Percentiles rank a stretch among this genome's conserved stretches.
Conservation (phyloP, 2,888 invertebrate genomes). For the Gastracanthus pulcherrimus region DNA sequence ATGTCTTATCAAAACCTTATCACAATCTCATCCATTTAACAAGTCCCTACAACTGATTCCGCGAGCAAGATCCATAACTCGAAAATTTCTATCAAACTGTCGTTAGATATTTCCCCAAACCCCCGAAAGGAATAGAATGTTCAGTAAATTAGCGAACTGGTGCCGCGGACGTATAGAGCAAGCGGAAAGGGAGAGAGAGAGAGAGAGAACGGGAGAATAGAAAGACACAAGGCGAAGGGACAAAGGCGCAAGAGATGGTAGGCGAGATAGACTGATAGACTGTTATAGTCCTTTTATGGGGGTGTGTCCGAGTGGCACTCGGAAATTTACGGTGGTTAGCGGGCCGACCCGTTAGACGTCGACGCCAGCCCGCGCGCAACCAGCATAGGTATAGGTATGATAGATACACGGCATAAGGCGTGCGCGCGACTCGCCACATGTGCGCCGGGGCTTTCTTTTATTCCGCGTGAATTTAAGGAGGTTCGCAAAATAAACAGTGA, state of each 20-base stretch:
- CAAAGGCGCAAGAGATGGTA: background rate
- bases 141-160: background rate
- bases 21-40: background rate
- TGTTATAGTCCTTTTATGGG: constrained; percentile 14
- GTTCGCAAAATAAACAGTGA: too few species aligned
- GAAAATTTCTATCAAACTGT: background rate
- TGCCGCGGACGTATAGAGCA: background rate
- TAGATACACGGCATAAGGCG: too few species aligned
- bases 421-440: too few species aligned
- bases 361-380: too few species aligned
- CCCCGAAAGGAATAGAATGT: background rate
- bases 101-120: background rate
- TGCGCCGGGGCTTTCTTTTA: too few species aligned
- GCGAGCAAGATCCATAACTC: background rate
- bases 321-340: constrained; percentile 32
- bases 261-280: constrained; percentile 10
- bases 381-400: too few species aligned
- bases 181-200: background rate
- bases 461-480: too few species aligned
- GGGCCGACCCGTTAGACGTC: too few species aligned
- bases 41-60: too few species aligned
- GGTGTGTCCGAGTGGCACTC: constrained; percentile 34
- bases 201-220: background rate
- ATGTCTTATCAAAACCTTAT: too few species aligned
- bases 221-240: background rate